phyloP scores from a whole-genome alignment of 2,888 invertebrate species.

The Cyclophora punctaria region DNA sequence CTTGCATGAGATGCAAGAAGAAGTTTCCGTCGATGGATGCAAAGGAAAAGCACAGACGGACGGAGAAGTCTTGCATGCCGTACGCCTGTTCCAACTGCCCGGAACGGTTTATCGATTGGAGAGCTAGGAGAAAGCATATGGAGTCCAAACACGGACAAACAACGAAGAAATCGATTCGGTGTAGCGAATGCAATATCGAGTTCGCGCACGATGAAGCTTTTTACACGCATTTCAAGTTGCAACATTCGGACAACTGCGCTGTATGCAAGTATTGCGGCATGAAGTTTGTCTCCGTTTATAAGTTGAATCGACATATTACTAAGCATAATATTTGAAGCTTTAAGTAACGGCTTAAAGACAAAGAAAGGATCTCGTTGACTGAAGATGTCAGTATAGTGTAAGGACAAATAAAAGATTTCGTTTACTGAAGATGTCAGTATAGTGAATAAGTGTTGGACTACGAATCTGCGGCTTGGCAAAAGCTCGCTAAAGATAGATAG shows the following conservation, averaged over 20 bases:
- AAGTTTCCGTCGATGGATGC: constrained; percentile 60
- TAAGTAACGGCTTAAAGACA: too few relatives aligned
- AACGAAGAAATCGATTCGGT: constrained; percentile 38
- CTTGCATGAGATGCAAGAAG: constrained; percentile 51
- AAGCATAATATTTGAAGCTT: constrained; percentile 33
- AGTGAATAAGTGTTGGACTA: too few relatives aligned
- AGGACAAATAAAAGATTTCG: too few relatives aligned
- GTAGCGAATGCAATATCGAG: constrained; percentile 50
- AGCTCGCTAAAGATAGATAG: too few relatives aligned
- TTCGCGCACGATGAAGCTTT: constrained; percentile 48
- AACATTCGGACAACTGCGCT: constrained; percentile 54
- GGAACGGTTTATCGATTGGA: constrained; percentile 55
- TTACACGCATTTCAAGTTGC: constrained; percentile 55
- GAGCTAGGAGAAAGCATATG: constrained; percentile 51
- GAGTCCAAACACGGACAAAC: constrained; percentile 45
- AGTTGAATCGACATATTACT: constrained; percentile 51
- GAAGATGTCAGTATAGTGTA: too few relatives aligned
- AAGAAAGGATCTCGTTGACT: too few relatives aligned
- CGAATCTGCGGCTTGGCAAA: too few relatives aligned
- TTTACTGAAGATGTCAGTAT: too few relatives aligned
- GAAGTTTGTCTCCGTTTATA: constrained; percentile 50
- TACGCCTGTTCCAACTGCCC: constrained; percentile 56
- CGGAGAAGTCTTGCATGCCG: constrained; percentile 57
- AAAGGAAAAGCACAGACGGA: constrained; percentile 51
- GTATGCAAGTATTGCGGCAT: constrained; percentile 58